These are phyloP conservation scores for Saccopteryx leptura DNA, from an alignment of 2,113 vertebrate species.

Conservation along the genomic window DNA sequence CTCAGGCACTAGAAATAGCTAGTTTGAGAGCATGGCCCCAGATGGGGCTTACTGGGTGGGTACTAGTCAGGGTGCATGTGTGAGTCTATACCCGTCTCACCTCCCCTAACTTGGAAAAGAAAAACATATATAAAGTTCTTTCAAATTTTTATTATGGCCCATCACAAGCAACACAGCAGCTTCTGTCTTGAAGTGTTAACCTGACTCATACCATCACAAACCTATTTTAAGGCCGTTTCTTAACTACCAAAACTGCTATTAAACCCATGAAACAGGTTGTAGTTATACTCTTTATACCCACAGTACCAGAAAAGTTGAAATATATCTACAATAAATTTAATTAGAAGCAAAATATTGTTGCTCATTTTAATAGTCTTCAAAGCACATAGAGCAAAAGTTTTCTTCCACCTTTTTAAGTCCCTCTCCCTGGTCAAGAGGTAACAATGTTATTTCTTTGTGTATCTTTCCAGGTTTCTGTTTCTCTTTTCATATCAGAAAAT, in stretches of 20 bases:
- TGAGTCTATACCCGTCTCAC: too few relatives aligned
- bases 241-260: not conserved
- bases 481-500: not conserved
- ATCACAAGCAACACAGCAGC: not conserved
- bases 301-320: not conserved
- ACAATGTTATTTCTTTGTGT: not conserved
- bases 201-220: not conserved
- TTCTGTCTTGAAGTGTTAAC: not conserved
- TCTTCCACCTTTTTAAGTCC: not conserved
- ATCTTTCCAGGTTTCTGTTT: not conserved
- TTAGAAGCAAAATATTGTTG: constrained; percentile 1
- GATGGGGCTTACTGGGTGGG: too few relatives aligned
- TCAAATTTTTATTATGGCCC: not conserved
- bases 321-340: not conserved
- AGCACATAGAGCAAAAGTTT: not conserved
- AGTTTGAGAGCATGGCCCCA: too few relatives aligned
- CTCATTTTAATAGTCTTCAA: not conserved
- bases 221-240: not conserved
- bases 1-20: too few relatives aligned
- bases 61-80: too few relatives aligned
- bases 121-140: not conserved
- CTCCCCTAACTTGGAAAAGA: too few relatives aligned
- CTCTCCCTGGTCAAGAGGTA: not conserved
- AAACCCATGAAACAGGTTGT: not conserved
- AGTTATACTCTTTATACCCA: not conserved